phyloP scores from a whole-genome alignment of 2,113 vertebrate genomes.

The Tiliqua scincoides region DNA sequence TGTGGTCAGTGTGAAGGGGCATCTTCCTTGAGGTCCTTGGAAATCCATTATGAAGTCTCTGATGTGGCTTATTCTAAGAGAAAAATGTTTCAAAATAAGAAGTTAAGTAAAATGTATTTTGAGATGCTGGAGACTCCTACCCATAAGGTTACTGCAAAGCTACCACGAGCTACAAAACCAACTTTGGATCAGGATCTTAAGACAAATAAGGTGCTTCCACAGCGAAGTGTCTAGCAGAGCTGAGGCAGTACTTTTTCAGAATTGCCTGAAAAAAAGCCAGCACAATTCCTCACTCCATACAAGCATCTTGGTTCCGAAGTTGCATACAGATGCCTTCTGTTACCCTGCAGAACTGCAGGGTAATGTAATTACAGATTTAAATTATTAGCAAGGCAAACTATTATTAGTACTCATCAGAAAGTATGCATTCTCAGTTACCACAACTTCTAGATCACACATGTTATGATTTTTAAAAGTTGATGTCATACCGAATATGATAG shows the following conservation, averaged over 20 bases:
- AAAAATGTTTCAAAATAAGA: neutral
- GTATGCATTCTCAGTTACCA: neutral
- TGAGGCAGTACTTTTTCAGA: neutral
- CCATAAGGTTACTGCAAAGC: neutral
- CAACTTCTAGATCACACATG: neutral
- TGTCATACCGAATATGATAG: too few relatives aligned
- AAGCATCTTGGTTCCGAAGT: too few relatives aligned
- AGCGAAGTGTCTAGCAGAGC: too few relatives aligned
- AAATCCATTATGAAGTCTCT: slow-evolving; percentile 88
- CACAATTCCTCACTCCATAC: neutral
- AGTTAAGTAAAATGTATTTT: neutral
- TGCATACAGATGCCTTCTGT: neutral
- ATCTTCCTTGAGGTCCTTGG: slow-evolving; percentile 75
- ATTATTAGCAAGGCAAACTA: neutral
- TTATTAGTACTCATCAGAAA: neutral
- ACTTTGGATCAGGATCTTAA: neutral
- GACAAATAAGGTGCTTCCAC: too few relatives aligned
- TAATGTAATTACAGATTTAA: neutral
- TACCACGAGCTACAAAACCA: neutral
- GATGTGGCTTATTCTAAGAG: slow-evolving; percentile 86
- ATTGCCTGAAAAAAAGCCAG: neutral
- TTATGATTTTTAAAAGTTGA: neutral
- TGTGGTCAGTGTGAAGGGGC: slow-evolving; percentile 86
- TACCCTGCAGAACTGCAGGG: neutral
- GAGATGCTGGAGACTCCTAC: neutral